Evolutionary conservation across 2,113 vertebrate species (phyloP).

Genomic region (Campylomormyrus tamandua): DNA sequence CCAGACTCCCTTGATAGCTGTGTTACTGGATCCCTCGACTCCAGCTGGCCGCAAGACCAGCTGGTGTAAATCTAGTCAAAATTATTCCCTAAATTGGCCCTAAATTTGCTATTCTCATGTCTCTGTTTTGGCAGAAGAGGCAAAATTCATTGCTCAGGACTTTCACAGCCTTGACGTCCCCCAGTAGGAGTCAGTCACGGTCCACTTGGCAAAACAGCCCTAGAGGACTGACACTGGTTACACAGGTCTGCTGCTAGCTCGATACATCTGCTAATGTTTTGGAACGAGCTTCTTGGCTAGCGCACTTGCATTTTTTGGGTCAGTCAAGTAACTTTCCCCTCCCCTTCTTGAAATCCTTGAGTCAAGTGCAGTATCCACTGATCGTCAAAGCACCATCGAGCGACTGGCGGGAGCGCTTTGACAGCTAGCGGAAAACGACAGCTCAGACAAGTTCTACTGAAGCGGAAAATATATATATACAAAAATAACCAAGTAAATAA

Average conservation of each 20-base stretch:
- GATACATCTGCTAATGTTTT: background rate
- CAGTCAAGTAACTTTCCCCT: background rate
- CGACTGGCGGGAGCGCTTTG: background rate
- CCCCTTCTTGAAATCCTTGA: background rate
- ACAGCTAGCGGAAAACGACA: slow-evolving; percentile 16
- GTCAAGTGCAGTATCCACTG: background rate
- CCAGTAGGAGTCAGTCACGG: background rate
- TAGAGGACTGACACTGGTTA: background rate
- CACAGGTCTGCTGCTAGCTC: background rate
- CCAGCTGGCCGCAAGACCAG: background rate
- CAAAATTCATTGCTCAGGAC: background rate
- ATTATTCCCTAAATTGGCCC: background rate
- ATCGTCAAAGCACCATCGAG: background rate
- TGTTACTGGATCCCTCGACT: background rate
- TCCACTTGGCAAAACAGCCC: background rate
- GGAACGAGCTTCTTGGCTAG: background rate
- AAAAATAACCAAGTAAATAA: slow-evolving; percentile 3
- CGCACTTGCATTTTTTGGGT: background rate
- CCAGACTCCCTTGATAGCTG: background rate
- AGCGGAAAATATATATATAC: background rate
- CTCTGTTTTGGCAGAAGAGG: background rate
- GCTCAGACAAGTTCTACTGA: background rate
- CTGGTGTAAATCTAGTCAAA: background rate
- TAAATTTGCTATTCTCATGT: background rate
- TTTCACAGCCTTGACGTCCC: background rate